Base-by-base conservation (phyloP, 2,888 invertebrate species). In the Acanthosoma haemorrhoidale region DNA sequence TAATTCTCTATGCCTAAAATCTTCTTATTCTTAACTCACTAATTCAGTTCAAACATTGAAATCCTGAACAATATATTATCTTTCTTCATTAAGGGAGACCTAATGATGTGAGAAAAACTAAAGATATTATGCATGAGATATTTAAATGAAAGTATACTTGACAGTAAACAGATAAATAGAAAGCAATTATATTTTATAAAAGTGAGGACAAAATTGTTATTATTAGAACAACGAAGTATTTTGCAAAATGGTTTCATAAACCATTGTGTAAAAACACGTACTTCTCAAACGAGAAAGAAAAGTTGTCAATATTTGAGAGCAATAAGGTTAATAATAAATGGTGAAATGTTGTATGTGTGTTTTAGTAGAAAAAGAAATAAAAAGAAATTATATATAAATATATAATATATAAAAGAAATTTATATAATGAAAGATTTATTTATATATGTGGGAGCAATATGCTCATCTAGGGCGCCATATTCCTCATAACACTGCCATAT, bases 401-500 rank as follows among this genome's bases (percentile, higher is more conserved):
- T 66, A 34, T 66, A 66, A 41, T 15, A 66, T 32, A 51, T 66
- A 66, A 66, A 34, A 51, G 31, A 66, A 66, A 51, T 66, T 66
- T 57, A 67, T 34, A 67, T 67, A 67, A 67, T 57, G 57, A 67
- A 67, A 66, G 41, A 32, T 67, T 57, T 67, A 67, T 57, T 57
- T 57, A 67, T 67, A 66, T 66, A 67, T 67, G 29, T 32, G 67
- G 67, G 57, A 67, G 57, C 51, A 67, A 67, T 67, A 67, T 67
- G 67, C 67, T 67, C 67, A 34, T 34, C 34, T 51, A 32, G 67
- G 57, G 67, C 67, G 25, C 34, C 32, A 67, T 57, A 57, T 67
- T 67, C 67, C 67, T 67, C 51, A 36, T 67, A 67, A 67, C 73
- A 66, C 71, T 73, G 73, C 70, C 71, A 73, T 72, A 63, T 68